phyloP scores from a whole-genome alignment of 2,888 invertebrate genomes.

The Octodonta nipae region DNA sequence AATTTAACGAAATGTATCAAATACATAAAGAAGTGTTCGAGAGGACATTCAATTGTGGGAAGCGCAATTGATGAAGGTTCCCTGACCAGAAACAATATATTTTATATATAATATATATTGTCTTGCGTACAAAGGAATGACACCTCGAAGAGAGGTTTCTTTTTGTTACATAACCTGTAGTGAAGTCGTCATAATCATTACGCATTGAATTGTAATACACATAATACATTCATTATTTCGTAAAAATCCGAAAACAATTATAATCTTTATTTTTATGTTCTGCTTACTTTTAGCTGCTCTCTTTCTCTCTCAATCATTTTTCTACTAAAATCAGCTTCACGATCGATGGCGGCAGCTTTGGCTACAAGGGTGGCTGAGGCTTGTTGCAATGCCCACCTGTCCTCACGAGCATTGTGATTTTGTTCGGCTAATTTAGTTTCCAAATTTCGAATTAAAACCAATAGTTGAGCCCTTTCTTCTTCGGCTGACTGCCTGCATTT shows the following conservation, averaged over 20 bases:
- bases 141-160: too few species aligned
- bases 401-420: conserved; percentile 34
- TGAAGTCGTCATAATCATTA: not conserved
- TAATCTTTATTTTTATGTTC: too few species aligned
- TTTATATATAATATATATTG: too few species aligned
- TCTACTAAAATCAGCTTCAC: conserved; percentile 46
- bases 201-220: not conserved
- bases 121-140: too few species aligned
- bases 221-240: not conserved
- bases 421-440: conserved; percentile 47
- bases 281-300: conserved; percentile 46
- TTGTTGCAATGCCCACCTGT: conserved; percentile 40
- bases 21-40: too few species aligned
- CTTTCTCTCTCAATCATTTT: conserved; percentile 44
- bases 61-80: too few species aligned
- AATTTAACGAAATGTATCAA: too few species aligned
- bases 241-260: not conserved
- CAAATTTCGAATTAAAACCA: conserved; percentile 41
- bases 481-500: conserved; percentile 44
- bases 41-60: too few species aligned
- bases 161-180: not conserved
- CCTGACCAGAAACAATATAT: too few species aligned
- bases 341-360: conserved; percentile 46
- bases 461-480: conserved; percentile 41
- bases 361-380: conserved; percentile 47